These are phyloP conservation scores for Pygocentrus nattereri DNA, from an alignment of 2,797 vertebrate genomes.

Conservation along the genomic window DNA sequence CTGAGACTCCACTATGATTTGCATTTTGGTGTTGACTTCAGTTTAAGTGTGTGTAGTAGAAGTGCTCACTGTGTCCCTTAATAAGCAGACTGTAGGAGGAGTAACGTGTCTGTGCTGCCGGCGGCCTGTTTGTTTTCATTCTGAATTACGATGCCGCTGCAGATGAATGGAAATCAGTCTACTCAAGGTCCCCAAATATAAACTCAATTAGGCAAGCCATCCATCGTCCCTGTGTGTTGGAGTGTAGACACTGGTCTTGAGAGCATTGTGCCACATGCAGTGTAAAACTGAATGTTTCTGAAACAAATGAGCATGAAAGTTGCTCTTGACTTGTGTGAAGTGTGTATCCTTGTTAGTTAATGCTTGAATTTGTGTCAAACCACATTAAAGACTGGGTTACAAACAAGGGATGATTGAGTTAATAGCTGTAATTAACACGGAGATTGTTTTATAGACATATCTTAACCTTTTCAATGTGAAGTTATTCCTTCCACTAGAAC, in stretches of 20 bases:
- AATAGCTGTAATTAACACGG: background rate
- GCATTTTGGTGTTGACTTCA: background rate
- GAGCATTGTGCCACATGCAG: background rate
- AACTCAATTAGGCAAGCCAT: conserved; percentile 1
- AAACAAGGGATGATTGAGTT: background rate
- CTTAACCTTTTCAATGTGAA: too few relatives aligned
- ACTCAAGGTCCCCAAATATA: conserved; percentile 4
- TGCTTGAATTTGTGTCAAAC: too few relatives aligned
- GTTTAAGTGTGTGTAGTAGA: background rate
- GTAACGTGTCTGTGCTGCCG: background rate
- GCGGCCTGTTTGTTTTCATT: background rate
- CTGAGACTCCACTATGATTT: background rate
- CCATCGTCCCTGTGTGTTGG: background rate
- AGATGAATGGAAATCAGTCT: conserved; percentile 9
- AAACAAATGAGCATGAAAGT: background rate
- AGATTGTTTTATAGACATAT: too few relatives aligned
- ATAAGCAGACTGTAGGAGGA: background rate
- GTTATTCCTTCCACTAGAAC: too few relatives aligned
- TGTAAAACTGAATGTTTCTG: background rate
- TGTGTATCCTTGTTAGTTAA: background rate
- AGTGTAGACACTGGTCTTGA: background rate
- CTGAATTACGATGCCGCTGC: background rate
- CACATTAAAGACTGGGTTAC: background rate
- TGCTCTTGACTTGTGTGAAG: background rate
- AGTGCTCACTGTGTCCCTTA: background rate